These are phyloP conservation scores for Lutjanus erythropterus DNA, from an alignment of 2,113 vertebrate species.

Conservation along the genomic window DNA sequence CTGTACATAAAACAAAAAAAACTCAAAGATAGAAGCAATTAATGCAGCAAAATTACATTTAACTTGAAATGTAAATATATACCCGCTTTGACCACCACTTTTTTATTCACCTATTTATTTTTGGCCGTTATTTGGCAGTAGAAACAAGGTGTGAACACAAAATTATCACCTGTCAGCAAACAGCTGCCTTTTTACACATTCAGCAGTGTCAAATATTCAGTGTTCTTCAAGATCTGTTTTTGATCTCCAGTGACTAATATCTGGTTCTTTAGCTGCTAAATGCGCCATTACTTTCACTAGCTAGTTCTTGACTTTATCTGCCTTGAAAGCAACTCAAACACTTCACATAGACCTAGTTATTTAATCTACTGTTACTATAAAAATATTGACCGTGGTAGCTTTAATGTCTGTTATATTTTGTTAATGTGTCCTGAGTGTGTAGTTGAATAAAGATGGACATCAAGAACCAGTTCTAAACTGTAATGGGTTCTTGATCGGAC, in stretches of 20 bases:
- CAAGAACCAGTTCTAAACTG: no score
- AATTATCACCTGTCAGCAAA: neutral
- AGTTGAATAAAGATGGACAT: no score
- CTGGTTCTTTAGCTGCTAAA: neutral
- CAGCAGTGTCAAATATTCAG: neutral
- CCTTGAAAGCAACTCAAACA: no score
- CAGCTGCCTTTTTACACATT: neutral
- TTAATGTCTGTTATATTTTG: neutral
- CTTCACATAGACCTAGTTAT: no score
- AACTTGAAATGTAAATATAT: neutral
- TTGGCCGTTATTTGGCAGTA: neutral
- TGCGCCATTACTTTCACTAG: neutral
- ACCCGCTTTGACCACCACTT: no score
- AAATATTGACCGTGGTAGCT: neutral
- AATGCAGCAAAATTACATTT: neutral
- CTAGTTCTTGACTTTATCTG: no score
- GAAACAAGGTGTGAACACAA: neutral
- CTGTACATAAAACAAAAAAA: neutral
- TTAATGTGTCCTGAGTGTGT: neutral
- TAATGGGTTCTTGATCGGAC: no score
- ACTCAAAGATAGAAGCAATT: neutral
- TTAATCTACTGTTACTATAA: neutral
- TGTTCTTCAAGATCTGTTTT: neutral
- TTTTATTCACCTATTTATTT: neutral
- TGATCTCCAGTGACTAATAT: neutral